Base-by-base conservation (phyloP, 1,140 invertebrate genomes). In the Copidosoma floridanum region DNA sequence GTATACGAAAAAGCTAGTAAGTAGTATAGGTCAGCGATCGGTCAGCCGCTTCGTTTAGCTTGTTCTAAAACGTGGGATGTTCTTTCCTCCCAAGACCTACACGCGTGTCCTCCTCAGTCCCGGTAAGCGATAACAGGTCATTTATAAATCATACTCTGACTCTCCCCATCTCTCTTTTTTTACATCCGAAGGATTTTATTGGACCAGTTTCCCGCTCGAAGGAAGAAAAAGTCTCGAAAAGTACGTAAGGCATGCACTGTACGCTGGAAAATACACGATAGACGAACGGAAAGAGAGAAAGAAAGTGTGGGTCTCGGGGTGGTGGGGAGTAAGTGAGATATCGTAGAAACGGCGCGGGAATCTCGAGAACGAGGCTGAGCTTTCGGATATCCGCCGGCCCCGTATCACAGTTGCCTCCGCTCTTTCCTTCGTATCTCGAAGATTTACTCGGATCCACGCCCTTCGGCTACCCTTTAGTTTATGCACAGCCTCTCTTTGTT, bases 131-230 rank as follows among this genome's bases (percentile, higher is more conserved):
- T 41, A 35, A 24, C 26, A 41, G 46, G 46, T 58, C 46, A 58
- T 58, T 51, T 58, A 51, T 58, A 58, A 58, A 58, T 58, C 56
- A 58, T 51, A 51, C 18, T 21, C 24, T 51, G 24, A 35, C 46
- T 8, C 14, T 29, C 14, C 6, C 46, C 14, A n/a, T n/a, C n/a
- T n/a, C n/a, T n/a, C n/a, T n/a, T 37, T 26, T 37, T 27, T 12
- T 50, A 50, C 47, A 48, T 26, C 23, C 16, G 7, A 12, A 5
- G 18, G 35, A 35, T 51, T 58, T 51, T 58, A 58, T 51, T 58
- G 37, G 20, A 35, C 35, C 41, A n/a, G n/a, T n/a, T n/a, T n/a
- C n/a, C n/a, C n/a, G n/a, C n/a, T n/a, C n/a, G n/a, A n/a, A n/a
- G n/a, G n/a, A n/a, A n/a, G n/a, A n/a, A n/a, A n/a, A n/a, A n/a